Base-by-base conservation (phyloP, 2,113 vertebrate genomes). In the Egretta garzetta region DNA sequence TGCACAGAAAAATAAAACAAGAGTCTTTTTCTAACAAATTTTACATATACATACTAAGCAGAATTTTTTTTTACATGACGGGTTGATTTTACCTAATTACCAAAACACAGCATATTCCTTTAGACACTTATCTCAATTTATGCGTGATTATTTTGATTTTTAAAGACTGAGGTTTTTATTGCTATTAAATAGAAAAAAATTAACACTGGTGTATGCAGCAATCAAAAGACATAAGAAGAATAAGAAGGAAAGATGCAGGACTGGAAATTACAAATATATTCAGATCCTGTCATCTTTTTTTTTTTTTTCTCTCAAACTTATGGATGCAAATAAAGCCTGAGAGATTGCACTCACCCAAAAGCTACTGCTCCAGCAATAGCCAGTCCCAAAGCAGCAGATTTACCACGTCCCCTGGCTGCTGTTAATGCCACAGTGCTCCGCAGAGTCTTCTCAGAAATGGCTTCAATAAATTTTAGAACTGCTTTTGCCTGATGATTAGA, bases 371-470 rank as follows among this genome's bases (percentile, higher is more conserved):
- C 99, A 37, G 99, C 99, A 20, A 99, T 98, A 35, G 99, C 99
- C 97, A 99, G 86, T 3, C 99, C 99, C 95, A 99, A 96, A 2
- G 99, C 99, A n/a, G 99, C 99, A 53, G 99, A 99, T 85, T 99
- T 99, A 3, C 99, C 99, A 80, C 99, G 98, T 39, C 99, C 99
- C 53, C 99, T 98, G 80, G 99, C 99, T 19, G 99, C 99, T 4
- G 99, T 99, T 41, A 99, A 96, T 1, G 99, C 98, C 37, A 99
- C 99, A 0, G 99, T 99, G 94, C 99, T 99, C 91, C 99, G 97
- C 18, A 99, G 97, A 5, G 99, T 99, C 98, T 99, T 99, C 97
- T 99, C 99, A 1, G 99, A 99, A 95, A 99, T 99, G 8, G 99
- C 99, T 85, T 99, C 99, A 1, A 99, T 99, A 74, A 99, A 99